Base-by-base conservation (phyloP, 1,140 invertebrate species). In the Conus ventricosus region DNA sequence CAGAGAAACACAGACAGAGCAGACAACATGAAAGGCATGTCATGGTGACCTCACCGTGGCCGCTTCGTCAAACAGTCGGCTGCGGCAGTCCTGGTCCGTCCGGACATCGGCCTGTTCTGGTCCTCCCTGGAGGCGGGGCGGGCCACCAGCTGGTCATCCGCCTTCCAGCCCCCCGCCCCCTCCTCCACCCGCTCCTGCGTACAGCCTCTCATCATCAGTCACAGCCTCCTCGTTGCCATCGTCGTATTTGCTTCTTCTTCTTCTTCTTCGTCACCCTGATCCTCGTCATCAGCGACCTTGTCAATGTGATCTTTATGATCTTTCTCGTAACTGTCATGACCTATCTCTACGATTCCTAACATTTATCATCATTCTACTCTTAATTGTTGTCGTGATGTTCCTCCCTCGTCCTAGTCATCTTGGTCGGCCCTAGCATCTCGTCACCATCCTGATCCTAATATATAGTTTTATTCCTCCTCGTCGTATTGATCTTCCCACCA, bases 21-120 rank as follows among this genome's bases (percentile, higher is more conserved):
- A 39, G 39, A 39, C 39, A 39, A 3, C 39, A 39, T 0, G 39
- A 39, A 39, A 3, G 39, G 39, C 39, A 3, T 39, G 39, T 39
- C 39, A 39, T 39, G 23, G 13, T 25, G 23, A 75, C 10, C 84
- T 15, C 11, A 87, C 85, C 75, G 17, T 78, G 11, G 39, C 53
- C 15, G 75, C 71, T 23, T 87, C 75, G 5, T 87, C 85, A 76
- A 87, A 87, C 20, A 87, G 85, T 8, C 75, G 15, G 51, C 25
- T 57, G 71, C 51, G 20, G 85, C 85, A 3, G 39, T 57, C 54
- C 71, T 78, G 39, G 71, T 57, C 10, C 85, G 1, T 7, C 71
- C 85, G 15, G 85, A 87, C 71, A 78, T 27, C 20, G 84, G 84
- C 27, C 84, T 85, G 55, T 39, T 53, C 57, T 27, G 17, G 25